Percentiles rank a stretch among this genome's conserved stretches.
Evolutionary conservation across 2,113 vertebrate genomes (phyloP).

Genomic region (Neopipo cinnamomea): DNA sequence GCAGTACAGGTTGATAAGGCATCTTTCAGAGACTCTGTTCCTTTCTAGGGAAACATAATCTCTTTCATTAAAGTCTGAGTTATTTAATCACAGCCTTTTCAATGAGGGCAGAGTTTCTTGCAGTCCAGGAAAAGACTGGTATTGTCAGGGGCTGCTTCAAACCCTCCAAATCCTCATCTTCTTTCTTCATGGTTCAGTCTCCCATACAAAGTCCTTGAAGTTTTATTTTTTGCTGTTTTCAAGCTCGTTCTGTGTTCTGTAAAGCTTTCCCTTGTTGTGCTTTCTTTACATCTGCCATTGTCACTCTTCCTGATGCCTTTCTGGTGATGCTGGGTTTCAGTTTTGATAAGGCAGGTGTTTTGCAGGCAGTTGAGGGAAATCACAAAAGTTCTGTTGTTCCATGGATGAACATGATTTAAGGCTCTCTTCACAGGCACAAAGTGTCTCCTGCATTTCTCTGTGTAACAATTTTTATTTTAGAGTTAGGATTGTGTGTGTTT

Average conservation of each 20-base stretch:
- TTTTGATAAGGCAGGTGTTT: neutral
- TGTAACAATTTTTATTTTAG: neutral
- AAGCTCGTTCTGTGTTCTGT: neutral
- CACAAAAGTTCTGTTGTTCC: neutral
- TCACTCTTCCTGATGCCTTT: neutral
- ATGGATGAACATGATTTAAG: neutral
- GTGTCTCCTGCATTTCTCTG: neutral
- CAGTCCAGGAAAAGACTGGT: neutral
- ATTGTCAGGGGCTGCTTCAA: neutral
- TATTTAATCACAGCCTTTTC: slow-evolving; percentile 5
- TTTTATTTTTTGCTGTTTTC: neutral
- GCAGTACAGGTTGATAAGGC: neutral
- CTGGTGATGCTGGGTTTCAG: neutral
- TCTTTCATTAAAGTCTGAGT: neutral
- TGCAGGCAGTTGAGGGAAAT: neutral
- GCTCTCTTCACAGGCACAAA: neutral
- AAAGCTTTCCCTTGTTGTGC: neutral
- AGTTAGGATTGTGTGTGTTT: neutral
- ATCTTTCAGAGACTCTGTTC: neutral
- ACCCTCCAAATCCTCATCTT: neutral
- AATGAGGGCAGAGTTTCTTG: neutral
- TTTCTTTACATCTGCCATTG: neutral
- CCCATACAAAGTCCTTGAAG: neutral
- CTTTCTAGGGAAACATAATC: neutral
- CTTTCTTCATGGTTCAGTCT: neutral